Evolutionary conservation across 2,113 vertebrate species (phyloP).

Genomic region (Ardeotis arabs): DNA sequence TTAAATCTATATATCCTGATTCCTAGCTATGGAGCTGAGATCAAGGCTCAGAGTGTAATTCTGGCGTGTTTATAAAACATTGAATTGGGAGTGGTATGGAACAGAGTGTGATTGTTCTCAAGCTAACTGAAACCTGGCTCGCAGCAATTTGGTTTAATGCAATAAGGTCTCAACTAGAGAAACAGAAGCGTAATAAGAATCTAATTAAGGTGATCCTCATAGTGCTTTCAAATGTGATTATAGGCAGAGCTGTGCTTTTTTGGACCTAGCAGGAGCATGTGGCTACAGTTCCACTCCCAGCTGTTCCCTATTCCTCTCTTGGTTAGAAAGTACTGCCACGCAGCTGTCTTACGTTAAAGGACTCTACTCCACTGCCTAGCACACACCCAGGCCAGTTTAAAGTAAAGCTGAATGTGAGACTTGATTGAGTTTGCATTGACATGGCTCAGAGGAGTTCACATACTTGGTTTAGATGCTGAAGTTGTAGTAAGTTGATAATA

Average conservation of each 20-base stretch:
- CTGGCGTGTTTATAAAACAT: not conserved
- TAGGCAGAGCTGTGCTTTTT: not conserved
- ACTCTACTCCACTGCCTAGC: not conserved
- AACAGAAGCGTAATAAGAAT: not conserved
- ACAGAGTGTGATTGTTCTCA: not conserved
- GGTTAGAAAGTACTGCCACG: not conserved
- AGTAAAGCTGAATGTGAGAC: not conserved
- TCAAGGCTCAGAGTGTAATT: not conserved
- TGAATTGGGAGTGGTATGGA: not conserved
- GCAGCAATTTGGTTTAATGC: not conserved
- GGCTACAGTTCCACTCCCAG: not conserved
- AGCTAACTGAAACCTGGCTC: not conserved
- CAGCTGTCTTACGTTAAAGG: not conserved
- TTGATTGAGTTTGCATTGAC: not conserved
- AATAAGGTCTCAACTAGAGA: not conserved
- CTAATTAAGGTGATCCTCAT: not conserved
- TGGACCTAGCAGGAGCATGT: not conserved
- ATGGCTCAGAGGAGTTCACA: rapidly evolving
- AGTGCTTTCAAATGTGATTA: not conserved
- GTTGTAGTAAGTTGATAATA: not conserved
- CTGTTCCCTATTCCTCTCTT: not conserved
- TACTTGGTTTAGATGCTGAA: not conserved
- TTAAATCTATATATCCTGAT: not conserved
- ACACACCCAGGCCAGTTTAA: not conserved
- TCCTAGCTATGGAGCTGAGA: not conserved